Base-by-base conservation (phyloP, 2,888 invertebrate species). In the Eupithecia dodoneata region DNA sequence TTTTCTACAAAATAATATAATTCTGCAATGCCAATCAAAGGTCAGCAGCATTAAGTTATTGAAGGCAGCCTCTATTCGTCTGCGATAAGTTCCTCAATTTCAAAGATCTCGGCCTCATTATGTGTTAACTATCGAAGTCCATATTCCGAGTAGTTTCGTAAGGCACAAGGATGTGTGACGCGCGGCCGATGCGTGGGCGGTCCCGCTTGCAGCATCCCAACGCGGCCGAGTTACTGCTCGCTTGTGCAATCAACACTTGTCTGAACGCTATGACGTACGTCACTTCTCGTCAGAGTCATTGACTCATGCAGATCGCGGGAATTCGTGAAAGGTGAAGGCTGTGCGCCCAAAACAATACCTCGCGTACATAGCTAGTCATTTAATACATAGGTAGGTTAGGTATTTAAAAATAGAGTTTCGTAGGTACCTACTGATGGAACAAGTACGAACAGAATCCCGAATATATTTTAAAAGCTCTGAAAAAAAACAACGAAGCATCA, bases 301-400 rank as follows among this genome's bases (percentile, higher is more conserved):
- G 78, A 78, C 73, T 78, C 77, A 78, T 42, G 12, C 45, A 15
- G 52, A 72, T 77, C 55, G 72, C 74, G 45, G 30, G 69, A 65
- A 75, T 63, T 72, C 52, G 74, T 65, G 72, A 72, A 74, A 76
- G 71, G 73, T 76, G 76, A 76, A 76, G 76, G 76, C 71, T 75
- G 75, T 6, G 42, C 55, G 30, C 15, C 52, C 74, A 18, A 18
- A 45, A 63, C 45, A 63, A 4, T 15, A 41, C 15, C 5, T 73
- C n/a, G 6, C 7, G 30, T 30, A 30, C 30, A 52, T 4, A 52
- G 6, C 52, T 52, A 52, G n/a, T n/a, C 52, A n/a, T 52, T 7
- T 3, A 10, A 47, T 47, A 30, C 30, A 30, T 30, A 30, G 30
- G 30, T 30, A 30, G 30, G 30, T 30, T 30, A 30, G 30, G 30